These are phyloP conservation scores for Pseudobourletiella spinata DNA, from an alignment of 1,140 invertebrate species.

Conservation along the genomic window DNA sequence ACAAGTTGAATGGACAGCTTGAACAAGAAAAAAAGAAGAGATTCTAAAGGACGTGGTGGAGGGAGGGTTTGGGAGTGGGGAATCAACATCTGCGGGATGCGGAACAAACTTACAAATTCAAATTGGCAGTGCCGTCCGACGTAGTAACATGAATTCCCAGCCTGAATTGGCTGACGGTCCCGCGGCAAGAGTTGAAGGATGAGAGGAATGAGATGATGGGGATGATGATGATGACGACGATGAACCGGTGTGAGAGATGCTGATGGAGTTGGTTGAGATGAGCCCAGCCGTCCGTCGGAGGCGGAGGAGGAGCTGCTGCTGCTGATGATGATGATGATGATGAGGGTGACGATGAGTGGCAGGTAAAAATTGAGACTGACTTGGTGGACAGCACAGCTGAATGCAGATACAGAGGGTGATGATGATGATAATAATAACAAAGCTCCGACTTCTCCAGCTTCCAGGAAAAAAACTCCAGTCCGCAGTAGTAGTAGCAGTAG, in stretches of 20 bases:
- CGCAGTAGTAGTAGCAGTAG: neutral
- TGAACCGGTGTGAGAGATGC: no score
- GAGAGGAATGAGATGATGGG: neutral
- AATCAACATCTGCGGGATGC: no score
- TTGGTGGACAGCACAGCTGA: neutral
- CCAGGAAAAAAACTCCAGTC: neutral
- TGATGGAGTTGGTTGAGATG: no score
- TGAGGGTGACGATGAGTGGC: neutral
- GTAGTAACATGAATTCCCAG: neutral
- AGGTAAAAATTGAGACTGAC: neutral
- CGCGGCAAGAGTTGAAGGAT: neutral
- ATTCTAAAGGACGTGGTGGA: no score
- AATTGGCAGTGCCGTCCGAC: constrained; percentile 26
- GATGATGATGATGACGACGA: no score
- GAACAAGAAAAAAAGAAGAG: no score
- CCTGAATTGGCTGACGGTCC: constrained; percentile 1
- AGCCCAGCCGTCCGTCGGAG: no score
- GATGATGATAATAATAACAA: neutral
- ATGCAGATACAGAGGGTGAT: neutral
- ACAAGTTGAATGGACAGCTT: no score
- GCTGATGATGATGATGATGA: no score
- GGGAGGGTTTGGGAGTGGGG: no score
- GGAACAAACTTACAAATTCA: constrained; percentile 25
- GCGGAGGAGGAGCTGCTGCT: no score
- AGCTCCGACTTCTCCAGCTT: no score